Percentiles rank a stretch among this genome's conserved stretches.
Conservation (phyloP, 1,140 invertebrate species). For the Chironomus tepperi region DNA sequence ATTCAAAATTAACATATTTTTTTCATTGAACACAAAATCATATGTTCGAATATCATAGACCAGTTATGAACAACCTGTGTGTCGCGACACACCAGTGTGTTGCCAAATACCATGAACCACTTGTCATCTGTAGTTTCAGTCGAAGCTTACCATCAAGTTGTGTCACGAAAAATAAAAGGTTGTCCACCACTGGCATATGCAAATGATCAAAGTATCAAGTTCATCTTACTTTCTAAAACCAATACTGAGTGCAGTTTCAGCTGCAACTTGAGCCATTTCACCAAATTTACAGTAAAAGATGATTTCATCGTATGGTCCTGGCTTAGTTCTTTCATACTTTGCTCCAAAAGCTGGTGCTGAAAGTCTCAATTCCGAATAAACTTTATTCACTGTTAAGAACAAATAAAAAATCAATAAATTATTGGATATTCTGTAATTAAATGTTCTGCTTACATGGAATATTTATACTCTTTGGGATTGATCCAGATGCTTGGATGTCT, state of each 20-base stretch:
- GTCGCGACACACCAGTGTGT: no score
- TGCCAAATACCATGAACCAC: no score
- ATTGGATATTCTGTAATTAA: background rate
- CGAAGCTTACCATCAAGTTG: no score
- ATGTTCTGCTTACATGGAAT: background rate
- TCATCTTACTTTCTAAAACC: background rate
- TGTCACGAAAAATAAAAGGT: no score
- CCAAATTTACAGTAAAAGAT: background rate
- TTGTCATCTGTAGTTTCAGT: no score
- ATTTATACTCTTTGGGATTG: slow-evolving; percentile 7
- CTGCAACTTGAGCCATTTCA: background rate
- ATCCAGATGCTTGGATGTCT: background rate
- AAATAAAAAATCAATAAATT: background rate
- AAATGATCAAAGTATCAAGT: background rate
- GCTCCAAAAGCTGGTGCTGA: slow-evolving; percentile 4
- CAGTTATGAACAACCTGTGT: no score
- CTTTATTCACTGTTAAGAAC: background rate
- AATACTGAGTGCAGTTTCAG: background rate
- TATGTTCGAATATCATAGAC: no score
- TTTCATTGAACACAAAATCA: no score
- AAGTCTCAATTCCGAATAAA: background rate
- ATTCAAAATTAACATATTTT: background rate
- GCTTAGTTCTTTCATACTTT: background rate
- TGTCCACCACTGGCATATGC: no score
- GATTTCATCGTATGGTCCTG: background rate